Conservation (phyloP, 2,113 vertebrate genomes). For the Toxotes chatareus region DNA sequence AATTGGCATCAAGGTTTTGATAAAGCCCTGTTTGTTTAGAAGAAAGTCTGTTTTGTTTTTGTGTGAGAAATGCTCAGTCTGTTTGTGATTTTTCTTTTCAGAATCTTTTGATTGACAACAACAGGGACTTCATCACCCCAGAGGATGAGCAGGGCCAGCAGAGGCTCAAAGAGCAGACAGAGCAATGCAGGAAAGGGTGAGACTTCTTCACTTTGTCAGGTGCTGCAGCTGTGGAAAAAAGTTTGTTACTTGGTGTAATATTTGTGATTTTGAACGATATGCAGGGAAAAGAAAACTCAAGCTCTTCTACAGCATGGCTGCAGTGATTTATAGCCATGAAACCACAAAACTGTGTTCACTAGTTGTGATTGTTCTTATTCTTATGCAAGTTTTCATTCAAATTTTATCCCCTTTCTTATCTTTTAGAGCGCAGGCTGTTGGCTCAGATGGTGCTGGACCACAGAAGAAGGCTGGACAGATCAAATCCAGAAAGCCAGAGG, state of each 20-base stretch:
- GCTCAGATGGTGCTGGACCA: conserved; percentile 28
- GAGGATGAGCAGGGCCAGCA: conserved; percentile 87
- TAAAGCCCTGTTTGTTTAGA: neutral
- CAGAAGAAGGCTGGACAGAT: conserved; percentile 63
- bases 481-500: conserved; percentile 84
- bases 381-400: neutral
- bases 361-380: neutral
- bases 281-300: neutral
- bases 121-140: conserved; percentile 86
- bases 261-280: neutral
- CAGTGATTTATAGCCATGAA: neutral
- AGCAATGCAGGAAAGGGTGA: conserved; percentile 85
- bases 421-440: conserved; percentile 64
- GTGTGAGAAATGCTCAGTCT: neutral
- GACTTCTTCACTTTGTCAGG: conserved; percentile 15
- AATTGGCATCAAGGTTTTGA: conserved; percentile 90
- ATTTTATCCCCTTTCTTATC: neutral
- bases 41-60: neutral
- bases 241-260: neutral
- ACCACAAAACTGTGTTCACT: neutral
- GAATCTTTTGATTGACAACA: conserved; percentile 90
- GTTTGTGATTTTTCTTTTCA: conserved; percentile 61
- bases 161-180: conserved; percentile 81
- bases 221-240: conserved; percentile 1
- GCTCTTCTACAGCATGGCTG: too few relatives aligned